Evolutionary conservation across 2,797 vertebrate species (phyloP).

Genomic region (Halcyon leucocephala): DNA sequence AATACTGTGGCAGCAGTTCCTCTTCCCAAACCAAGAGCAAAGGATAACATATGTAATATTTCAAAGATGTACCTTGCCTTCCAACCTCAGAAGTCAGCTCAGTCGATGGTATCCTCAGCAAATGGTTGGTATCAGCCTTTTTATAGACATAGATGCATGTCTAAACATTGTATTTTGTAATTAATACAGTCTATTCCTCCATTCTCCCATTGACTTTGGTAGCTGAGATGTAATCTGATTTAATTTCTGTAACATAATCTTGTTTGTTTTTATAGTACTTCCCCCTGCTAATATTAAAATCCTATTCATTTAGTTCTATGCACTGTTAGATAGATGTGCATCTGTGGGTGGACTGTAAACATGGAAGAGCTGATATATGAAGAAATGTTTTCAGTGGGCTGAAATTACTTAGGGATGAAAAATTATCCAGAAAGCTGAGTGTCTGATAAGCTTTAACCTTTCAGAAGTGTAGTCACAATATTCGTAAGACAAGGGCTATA

Average conservation of each 20-base stretch:
- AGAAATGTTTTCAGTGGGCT: neutral
- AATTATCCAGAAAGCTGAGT: neutral
- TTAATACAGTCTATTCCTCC: slow-evolving; percentile 8
- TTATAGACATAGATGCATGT: neutral
- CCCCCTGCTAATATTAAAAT: slow-evolving; percentile 48
- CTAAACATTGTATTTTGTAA: slow-evolving; percentile 5
- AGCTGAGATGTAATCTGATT: slow-evolving; percentile 50
- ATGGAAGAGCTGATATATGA: neutral
- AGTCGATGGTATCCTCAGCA: neutral
- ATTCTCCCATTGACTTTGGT: neutral
- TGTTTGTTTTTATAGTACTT: slow-evolving; percentile 37
- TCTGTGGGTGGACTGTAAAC: neutral
- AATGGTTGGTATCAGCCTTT: neutral
- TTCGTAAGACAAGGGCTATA: neutral
- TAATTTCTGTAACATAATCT: slow-evolving; percentile 45
- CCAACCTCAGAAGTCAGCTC: neutral
- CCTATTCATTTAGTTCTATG: neutral
- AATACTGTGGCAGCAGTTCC: neutral
- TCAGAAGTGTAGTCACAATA: neutral
- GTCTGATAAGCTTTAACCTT: neutral
- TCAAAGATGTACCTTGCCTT: neutral
- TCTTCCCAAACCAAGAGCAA: neutral
- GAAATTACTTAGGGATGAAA: neutral
- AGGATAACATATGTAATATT: neutral
- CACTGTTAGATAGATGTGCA: neutral